A percentile compares a stretch with the other conserved stretches of the same genome.
Conservation (phyloP, 1,140 invertebrate species). For the Patella vulgata region DNA sequence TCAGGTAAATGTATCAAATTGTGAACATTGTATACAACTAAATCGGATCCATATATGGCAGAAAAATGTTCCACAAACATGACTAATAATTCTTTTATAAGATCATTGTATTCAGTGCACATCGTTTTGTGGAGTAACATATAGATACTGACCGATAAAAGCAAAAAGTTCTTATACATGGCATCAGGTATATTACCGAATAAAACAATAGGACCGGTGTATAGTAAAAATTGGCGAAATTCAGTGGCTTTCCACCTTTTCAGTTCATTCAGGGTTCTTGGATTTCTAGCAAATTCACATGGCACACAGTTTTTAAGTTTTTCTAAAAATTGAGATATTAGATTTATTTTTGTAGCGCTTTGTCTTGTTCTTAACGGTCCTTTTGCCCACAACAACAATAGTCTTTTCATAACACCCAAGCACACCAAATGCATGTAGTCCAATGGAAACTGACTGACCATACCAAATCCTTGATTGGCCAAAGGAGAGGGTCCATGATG, state of each 20-base stretch:
- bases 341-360: neutral
- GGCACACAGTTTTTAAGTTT: neutral
- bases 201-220: slow-evolving; percentile 60
- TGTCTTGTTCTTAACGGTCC: neutral
- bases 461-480: no score
- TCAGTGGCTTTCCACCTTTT: slow-evolving; percentile 66
- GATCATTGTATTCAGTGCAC: no score
- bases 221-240: slow-evolving; percentile 64
- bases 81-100: no score
- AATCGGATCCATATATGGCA: no score
- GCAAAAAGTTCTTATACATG: slow-evolving; percentile 58
- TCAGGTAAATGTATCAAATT: no score
- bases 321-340: neutral
- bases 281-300: slow-evolving; percentile 45
- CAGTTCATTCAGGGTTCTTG: slow-evolving; percentile 53
- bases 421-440: no score
- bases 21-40: no score
- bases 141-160: slow-evolving; percentile 48
- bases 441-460: no score
- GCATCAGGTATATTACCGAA: slow-evolving; percentile 44
- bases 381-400: neutral
- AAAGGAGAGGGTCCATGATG: no score
- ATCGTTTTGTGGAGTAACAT: no score
- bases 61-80: no score
- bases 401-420: neutral